Evolutionary conservation across 2,797 vertebrate genomes (phyloP), one percentile per base, ranked within the genome.

Genomic region (Cichlasoma orientale): DNA sequence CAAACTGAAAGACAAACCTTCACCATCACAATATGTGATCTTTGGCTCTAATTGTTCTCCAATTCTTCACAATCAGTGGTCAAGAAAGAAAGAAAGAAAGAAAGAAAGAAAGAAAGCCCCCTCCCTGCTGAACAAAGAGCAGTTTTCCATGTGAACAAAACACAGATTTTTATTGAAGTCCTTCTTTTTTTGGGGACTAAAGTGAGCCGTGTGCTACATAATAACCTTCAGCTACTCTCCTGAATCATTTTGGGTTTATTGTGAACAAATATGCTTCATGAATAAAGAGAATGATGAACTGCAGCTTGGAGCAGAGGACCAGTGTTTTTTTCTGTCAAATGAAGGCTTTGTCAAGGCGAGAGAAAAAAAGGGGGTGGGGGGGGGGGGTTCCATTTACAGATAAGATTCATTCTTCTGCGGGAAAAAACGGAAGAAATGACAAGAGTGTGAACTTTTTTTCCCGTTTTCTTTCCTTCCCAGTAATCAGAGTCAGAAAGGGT

Each of bases 201-300:
- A 47, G 58, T 72, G 56, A 72, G 70, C 27, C 69, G 69, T 76
- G 70, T 72, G 69, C 73, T 75, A 76, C 77, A 73, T 68, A 89
- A 85, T 94, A 90, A 92, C 86, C 92, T 93, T 93, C 78, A 89
- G 83, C 69, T 56, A 18, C 74, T 81, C 76, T 77, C 71, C 77
- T 79, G 59, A 91, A 92, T 86, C 79, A 83, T 75, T 84, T 56
- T 53, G 70, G 74, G 38, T 83, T 92, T 87, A 92, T 86, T 92
- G 88, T 91, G 86, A 89, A 90, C 84, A 93, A 94, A 93, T 88
- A 82, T 84, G 80, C 78, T 86, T 88, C 85, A 84, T 92, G 90
- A 92, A 93, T 92, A 89, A 82, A 79, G 78, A 87, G 72, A 69
- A 61, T 88, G 79, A 88, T 90, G 78, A 90, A 84, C 84, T 74